Evolutionary conservation across 2,113 vertebrate species (phyloP).

Genomic region (Mastomys coucha): DNA sequence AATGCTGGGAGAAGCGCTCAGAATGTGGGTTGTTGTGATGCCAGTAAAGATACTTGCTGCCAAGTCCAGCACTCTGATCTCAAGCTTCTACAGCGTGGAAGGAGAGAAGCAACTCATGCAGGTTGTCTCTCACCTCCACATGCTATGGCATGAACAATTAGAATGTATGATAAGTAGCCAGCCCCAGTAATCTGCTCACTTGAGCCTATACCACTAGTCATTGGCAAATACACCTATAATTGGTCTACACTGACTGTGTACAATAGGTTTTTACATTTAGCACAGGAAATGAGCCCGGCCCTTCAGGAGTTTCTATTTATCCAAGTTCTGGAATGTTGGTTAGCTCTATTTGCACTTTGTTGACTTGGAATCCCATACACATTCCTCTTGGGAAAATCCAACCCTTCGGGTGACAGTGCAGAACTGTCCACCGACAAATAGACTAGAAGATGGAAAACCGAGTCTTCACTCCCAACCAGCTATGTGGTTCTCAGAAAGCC

Average conservation of each 20-base stretch:
- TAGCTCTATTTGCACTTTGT: conserved; percentile 69
- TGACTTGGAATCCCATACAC: conserved; percentile 66
- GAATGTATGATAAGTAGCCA: not conserved
- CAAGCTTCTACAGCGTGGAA: not conserved
- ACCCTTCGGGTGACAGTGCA: conserved; percentile 67
- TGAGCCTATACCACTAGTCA: not conserved
- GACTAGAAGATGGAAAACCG: conserved; percentile 41
- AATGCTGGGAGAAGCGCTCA: not conserved
- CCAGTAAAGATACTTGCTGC: not conserved
- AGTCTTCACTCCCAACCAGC: not conserved
- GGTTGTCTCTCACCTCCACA: not conserved
- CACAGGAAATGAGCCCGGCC: conserved; percentile 56
- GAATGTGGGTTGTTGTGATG: not conserved
- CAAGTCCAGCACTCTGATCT: not conserved
- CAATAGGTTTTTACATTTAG: conserved; percentile 62
- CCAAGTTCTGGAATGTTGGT: conserved; percentile 74
- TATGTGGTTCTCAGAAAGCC: conserved; percentile 29
- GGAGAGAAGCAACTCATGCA: not conserved
- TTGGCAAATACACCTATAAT: conserved; percentile 37
- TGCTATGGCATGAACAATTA: not conserved
- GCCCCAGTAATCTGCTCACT: not conserved
- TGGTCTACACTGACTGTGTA: conserved; percentile 45
- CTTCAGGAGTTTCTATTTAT: conserved; percentile 68
- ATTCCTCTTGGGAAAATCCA: conserved; percentile 72
- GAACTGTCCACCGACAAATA: conserved; percentile 41